A percentile compares a stretch with the other conserved stretches of the same genome.
phyloP scores from a whole-genome alignment of 2,113 vertebrate genomes.

The Pygoscelis adeliae region DNA sequence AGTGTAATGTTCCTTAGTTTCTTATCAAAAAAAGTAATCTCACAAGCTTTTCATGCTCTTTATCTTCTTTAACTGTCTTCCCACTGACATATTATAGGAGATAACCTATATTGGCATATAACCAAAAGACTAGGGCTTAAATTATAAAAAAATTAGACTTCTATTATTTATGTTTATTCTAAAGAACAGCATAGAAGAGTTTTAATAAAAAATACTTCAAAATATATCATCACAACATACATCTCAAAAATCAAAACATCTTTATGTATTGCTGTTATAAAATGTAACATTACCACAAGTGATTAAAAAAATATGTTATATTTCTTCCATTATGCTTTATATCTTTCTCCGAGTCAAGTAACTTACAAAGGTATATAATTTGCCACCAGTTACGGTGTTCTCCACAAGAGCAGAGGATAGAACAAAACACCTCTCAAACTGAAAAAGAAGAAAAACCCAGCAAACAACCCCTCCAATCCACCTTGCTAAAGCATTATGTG shows the following conservation, averaged over 20 bases:
- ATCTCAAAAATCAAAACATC: not conserved
- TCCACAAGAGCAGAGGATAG: not conserved
- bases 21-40: not conserved
- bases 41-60: not conserved
- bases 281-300: not conserved
- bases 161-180: not conserved
- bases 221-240: not conserved
- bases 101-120: not conserved
- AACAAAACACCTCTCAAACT: not conserved
- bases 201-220: not conserved
- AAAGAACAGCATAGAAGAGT: not conserved
- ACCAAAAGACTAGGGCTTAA: not conserved
- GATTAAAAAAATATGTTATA: not conserved
- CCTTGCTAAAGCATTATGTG: not conserved
- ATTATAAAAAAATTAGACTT: not conserved
- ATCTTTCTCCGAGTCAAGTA: not conserved
- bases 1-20: not conserved
- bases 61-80: not conserved
- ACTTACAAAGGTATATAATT: not conserved
- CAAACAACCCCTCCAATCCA: not conserved
- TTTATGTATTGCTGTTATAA: not conserved
- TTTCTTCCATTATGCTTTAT: not conserved
- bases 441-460: not conserved
- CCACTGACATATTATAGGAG: not conserved
- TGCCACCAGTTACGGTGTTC: not conserved